Base-by-base conservation (phyloP, 2,797 vertebrate genomes). In the Cynopterus sphinx region DNA sequence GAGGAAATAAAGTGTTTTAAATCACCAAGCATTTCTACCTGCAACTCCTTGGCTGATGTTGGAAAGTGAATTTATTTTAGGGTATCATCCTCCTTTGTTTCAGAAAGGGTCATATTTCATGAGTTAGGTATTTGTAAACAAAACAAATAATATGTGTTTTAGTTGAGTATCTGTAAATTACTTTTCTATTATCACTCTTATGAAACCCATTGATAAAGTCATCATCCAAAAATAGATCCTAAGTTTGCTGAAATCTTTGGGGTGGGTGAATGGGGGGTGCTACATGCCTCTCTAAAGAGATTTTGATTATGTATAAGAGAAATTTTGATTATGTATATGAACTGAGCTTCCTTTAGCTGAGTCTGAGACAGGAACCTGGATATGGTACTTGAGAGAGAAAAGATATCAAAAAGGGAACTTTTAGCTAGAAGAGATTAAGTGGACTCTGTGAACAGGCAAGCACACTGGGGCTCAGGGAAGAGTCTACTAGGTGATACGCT, bases 31-130 rank as follows among this genome's bases (percentile, higher is more conserved):
- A 75, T 79, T 84, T 17, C 63, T 82, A 59, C 59, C 53, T 70
- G 24, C 9, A 79, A 82, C n/a, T 73, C 43, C n/a, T 83, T 87
- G 1, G 21, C 9, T 65, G 43, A 79, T 4, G 19, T 26, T 33
- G n/a, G 46, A 91, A 77, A 15, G 26, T 92, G 9, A 77, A 78
- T 68, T 89, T 96, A 36, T 59, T 84, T 89, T n/a, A 74, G 68
- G n/a, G 10, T 31, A 51, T n/a, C 5, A 26, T 22, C 33, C 17
- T 70, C 31, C 41, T 87, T 74, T 94, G 31, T 94, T 92, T 79
- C 16, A 26, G 33, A 78, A 65, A 31, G 13, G 74, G 24, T 86
- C 26, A 13, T 39, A 70, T 83, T 77, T 87, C 55, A 75, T 71
- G n/a, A 93, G 12, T 46, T 36, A 83, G 83, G 53, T 55, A 93